Conservation (phyloP, 1,140 invertebrate species). For the Antheraea mylitta region DNA sequence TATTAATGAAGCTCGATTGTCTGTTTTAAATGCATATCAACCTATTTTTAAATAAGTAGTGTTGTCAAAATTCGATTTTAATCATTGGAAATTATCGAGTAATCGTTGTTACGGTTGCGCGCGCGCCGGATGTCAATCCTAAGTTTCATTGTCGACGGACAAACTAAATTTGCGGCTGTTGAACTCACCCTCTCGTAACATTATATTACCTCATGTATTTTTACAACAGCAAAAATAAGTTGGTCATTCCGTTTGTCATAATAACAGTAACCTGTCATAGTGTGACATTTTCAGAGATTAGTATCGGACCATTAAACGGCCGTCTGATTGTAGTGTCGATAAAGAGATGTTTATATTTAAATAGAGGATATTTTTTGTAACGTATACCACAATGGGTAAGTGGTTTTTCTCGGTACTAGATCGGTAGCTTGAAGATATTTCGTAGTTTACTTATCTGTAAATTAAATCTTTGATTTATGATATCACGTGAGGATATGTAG, state of each 20-base stretch:
- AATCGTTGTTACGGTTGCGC: constrained; percentile 68
- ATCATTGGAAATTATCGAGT: constrained; percentile 70
- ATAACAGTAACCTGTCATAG: constrained; percentile 68
- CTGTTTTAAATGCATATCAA: constrained; percentile 2
- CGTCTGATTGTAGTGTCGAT: constrained; percentile 58
- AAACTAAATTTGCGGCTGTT: background rate
- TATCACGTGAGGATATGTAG: background rate
- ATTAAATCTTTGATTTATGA: background rate
- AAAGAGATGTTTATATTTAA: constrained; percentile 64
- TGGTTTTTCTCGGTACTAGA: constrained; percentile 11
- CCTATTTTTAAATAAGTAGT: constrained; percentile 48
- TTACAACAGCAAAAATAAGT: background rate
- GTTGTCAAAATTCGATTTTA: constrained; percentile 63
- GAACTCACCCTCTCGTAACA: background rate
- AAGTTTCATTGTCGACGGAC: constrained; percentile 25
- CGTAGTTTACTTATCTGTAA: background rate
- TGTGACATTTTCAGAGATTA: constrained; percentile 61
- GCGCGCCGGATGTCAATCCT: constrained; percentile 65
- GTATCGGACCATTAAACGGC: constrained; percentile 55
- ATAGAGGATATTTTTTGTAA: constrained; percentile 40
- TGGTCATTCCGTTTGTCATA: constrained; percentile 40
- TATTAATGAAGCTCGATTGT: background rate
- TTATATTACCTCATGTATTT: background rate
- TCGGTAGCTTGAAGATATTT: constrained; percentile 2
- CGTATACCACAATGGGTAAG: constrained; percentile 11